Base-by-base conservation (phyloP, 2,888 invertebrate genomes). In the Lasioglossum zephyrum region DNA sequence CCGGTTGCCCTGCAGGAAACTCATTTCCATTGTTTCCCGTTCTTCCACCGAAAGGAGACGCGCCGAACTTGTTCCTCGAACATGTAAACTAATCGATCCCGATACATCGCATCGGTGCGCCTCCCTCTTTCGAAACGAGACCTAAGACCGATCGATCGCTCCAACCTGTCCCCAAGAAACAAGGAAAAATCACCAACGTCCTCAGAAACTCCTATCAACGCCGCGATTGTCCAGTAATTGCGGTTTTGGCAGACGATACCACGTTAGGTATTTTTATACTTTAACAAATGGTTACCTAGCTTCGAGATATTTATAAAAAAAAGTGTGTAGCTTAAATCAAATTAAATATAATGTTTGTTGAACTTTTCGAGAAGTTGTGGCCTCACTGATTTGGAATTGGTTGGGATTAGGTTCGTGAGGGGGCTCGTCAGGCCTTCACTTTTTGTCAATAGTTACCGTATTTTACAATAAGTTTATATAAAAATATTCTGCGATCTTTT, bases 11-110 rank as follows among this genome's bases (percentile, higher is more conserved):
- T 26, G 63, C 63, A 72, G 72, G 79, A 80, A 87, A 84, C 86
- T 82, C 83, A 84, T 86, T 86, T 88, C 84, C 85, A 88, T 87
- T 87, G 86, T 86, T 76, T 72, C 77, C 39, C 63, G 26, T 53
- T 60, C 47, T 22, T 69, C 36, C 18, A 22, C n/a, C 22, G 22
- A 16, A 60, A 60, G 26, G 31, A 60, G 60, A 26, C 16, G 60
- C 60, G 53, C n/a, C 73, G 13, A 63, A 39, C 41, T 57, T 66
- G 53, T 72, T 60, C 47, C 57, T 49, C 49, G 76, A 39, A 16
- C 72, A 49, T 82, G 77, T 73, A 77, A 73, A 81, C 82, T 73
- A 77, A 84, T 84, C 82, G 84, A 82, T 82, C 31, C 53, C 6
- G 47, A 31, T 41, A 16, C 75, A 53, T 80, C 41, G 66, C 75